Evolutionary conservation across 2,797 vertebrate species (phyloP).

Genomic region (Muraenolepis orangiensis): DNA sequence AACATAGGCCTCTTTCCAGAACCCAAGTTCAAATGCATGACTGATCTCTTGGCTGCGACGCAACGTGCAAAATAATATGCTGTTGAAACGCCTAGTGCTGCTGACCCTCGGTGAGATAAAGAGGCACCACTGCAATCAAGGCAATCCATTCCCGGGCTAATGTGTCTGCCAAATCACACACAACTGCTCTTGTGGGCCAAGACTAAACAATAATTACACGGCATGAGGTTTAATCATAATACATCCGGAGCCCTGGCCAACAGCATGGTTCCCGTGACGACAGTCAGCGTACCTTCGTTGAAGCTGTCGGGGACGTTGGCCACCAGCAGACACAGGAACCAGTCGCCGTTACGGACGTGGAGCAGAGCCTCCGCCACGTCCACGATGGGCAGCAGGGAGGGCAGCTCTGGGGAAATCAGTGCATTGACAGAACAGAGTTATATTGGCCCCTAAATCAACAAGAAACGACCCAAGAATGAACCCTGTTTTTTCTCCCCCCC

Average conservation of each 20-base stretch:
- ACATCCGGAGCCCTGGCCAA: constrained; percentile 27
- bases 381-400: constrained; percentile 90
- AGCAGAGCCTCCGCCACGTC: constrained; percentile 95
- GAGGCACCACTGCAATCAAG: constrained; percentile 27
- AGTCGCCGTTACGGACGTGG: constrained; percentile 92
- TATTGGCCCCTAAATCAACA: not conserved
- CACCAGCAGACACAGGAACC: constrained; percentile 96
- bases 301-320: constrained; percentile 99
- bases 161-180: constrained; percentile 32
- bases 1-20: constrained; percentile 32
- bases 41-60: constrained; percentile 21
- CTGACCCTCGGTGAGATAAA: constrained; percentile 45
- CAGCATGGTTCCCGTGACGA: constrained; percentile 10
- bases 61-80: constrained; percentile 33
- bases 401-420: constrained; percentile 77
- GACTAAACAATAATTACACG: constrained; percentile 27
- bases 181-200: constrained; percentile 24
- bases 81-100: constrained; percentile 38
- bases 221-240: constrained; percentile 47
- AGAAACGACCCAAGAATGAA: not conserved
- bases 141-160: constrained; percentile 34
- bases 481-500: not conserved
- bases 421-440: not conserved
- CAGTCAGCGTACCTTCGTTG: constrained; percentile 89
- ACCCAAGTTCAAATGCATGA: constrained; percentile 38